phyloP scores from a whole-genome alignment of 2,797 vertebrate species.

The Gymnoscopelus microlampas region DNA sequence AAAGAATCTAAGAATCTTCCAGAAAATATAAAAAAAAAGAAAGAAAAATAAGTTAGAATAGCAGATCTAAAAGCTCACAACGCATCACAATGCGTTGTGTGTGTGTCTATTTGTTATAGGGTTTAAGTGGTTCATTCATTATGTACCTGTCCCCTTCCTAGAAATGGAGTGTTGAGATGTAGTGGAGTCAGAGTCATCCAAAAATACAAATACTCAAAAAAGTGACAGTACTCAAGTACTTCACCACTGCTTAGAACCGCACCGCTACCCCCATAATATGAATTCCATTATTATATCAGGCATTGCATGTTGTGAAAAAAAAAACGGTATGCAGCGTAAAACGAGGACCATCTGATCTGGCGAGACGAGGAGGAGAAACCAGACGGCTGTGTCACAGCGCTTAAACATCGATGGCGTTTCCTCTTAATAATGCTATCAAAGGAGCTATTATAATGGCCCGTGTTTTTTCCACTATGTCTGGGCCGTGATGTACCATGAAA shows the following conservation, averaged over 20 bases:
- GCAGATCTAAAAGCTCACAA: too few species aligned
- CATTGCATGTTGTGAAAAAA: slow-evolving; percentile 41
- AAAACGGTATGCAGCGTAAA: slow-evolving; percentile 42
- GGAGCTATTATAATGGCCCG: slow-evolving; percentile 48
- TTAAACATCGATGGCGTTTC: slow-evolving; percentile 48
- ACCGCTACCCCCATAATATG: slow-evolving; percentile 13
- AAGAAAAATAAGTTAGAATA: too few species aligned
- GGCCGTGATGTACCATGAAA: slow-evolving; percentile 48
- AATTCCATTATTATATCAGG: slow-evolving; percentile 30
- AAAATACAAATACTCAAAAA: too few species aligned
- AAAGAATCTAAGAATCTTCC: too few species aligned
- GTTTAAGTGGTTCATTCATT: too few species aligned
- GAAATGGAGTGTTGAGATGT: too few species aligned
- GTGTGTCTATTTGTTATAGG: too few species aligned
- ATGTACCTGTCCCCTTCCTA: too few species aligned
- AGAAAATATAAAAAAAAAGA: too few species aligned
- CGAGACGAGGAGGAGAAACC: slow-evolving; percentile 25
- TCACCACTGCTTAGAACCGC: not conserved
- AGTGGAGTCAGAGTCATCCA: too few species aligned
- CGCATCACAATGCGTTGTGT: too few species aligned
- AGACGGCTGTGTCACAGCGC: slow-evolving; percentile 49
- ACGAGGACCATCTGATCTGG: slow-evolving; percentile 61
- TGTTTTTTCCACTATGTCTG: slow-evolving; percentile 43
- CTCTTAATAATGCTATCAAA: slow-evolving; percentile 59
- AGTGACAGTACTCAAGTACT: not conserved